Evolutionary conservation across 2,888 invertebrate genomes (phyloP).

Genomic region (Noctua janthe): DNA sequence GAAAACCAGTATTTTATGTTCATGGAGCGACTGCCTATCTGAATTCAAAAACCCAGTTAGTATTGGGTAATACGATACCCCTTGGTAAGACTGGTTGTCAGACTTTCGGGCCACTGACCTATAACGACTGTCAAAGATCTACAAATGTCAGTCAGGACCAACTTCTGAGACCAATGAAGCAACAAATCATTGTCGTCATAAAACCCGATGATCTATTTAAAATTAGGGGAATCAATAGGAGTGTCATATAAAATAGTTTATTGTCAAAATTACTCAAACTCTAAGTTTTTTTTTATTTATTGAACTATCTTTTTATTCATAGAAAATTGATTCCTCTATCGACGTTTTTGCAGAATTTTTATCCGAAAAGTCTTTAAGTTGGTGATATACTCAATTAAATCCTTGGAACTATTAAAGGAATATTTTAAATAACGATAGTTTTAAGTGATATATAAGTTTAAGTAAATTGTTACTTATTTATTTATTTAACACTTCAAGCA

Average conservation of each 20-base stretch:
- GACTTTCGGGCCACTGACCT: background rate
- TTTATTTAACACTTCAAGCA: too few relatives aligned
- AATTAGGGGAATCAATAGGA: background rate
- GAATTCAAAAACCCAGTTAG: background rate
- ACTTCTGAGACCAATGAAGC: background rate
- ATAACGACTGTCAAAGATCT: background rate
- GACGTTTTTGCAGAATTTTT: too few relatives aligned
- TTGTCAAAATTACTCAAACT: background rate
- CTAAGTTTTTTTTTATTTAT: background rate
- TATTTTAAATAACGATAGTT: background rate
- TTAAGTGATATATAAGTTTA: background rate
- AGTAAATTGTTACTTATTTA: background rate
- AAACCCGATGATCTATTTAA: background rate
- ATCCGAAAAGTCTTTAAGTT: too few relatives aligned
- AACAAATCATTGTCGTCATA: background rate
- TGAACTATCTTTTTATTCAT: background rate
- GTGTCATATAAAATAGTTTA: background rate
- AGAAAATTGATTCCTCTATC: rapidly evolving
- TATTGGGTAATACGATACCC: background rate
- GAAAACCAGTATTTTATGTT: background rate
- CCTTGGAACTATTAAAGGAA: background rate
- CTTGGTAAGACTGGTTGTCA: background rate
- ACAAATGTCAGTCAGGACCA: background rate
- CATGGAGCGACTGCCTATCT: background rate
- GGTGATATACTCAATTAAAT: too few relatives aligned